phyloP scores from a whole-genome alignment of 2,888 invertebrate genomes.

The Unio delphinus region DNA sequence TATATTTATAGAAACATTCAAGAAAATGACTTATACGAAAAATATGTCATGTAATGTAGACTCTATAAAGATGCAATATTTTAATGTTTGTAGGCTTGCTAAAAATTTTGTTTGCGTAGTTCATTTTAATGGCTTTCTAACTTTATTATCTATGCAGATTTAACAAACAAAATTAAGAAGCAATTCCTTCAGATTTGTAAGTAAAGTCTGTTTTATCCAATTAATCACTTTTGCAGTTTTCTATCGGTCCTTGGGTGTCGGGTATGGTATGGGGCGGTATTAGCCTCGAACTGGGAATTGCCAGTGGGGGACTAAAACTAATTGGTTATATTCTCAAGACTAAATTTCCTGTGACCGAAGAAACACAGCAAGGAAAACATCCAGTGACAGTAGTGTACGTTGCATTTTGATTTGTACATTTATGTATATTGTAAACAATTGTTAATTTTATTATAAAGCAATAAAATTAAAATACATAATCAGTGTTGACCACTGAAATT shows the following conservation, averaged over 20 bases:
- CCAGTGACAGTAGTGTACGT: conserved; percentile 7
- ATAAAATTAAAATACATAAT: too few species aligned
- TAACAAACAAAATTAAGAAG: not conserved
- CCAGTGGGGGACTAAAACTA: conserved; percentile 24
- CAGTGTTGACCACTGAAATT: too few species aligned
- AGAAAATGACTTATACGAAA: too few species aligned
- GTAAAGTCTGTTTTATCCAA: not conserved
- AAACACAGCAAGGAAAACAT: conserved; percentile 6
- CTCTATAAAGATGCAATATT: too few species aligned
- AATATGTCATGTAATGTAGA: too few species aligned
- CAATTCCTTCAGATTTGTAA: not conserved
- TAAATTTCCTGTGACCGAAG: conserved; percentile 25
- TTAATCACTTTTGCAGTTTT: conserved; percentile 12
- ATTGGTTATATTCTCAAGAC: conserved; percentile 31
- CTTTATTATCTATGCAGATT: too few species aligned
- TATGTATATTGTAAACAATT: not conserved
- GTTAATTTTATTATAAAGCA: not conserved
- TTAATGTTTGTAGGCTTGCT: too few species aligned
- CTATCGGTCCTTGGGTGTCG: conserved; percentile 27
- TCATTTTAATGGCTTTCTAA: too few species aligned
- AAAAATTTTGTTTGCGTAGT: too few species aligned
- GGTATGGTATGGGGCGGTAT: conserved; percentile 37
- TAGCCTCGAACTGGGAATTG: conserved; percentile 23
- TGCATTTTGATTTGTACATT: conserved; percentile 5
- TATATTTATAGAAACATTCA: too few species aligned